Evolutionary conservation across 2,113 vertebrate species (phyloP), one percentile per base, ranked within the genome.

Genomic region (Psilopsiagon aurifrons): DNA sequence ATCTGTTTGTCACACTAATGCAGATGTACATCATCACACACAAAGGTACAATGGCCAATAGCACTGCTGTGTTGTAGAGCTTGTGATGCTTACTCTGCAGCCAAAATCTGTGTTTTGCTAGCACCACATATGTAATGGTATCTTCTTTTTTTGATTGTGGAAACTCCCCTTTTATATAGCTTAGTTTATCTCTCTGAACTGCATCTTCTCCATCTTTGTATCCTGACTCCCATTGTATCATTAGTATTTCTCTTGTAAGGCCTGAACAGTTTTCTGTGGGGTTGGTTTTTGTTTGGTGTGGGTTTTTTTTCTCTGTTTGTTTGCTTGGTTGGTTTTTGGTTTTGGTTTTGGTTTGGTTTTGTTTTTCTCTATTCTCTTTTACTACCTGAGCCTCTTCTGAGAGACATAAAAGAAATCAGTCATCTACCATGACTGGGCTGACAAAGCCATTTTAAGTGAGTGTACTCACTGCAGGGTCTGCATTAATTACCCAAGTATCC

Each of bases 311-410:
- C 13, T 57, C 22, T n/a, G 19, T 33, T n/a, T 54, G 52, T 11
- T 29, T 57, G 55, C 1, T 52, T 52, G 6, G 0, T 59, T 3
- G 6, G 18, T 9, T 57, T 33, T 33, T 1, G 18, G 3, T n/a
- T 57, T n/a, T n/a, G 8, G 9, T n/a, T 59, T n/a, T 23, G 8
- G 9, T n/a, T 59, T n/a, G 15, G 20, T 23, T 35, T 59, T 14
- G 55, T 9, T n/a, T 59, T 59, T 9, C 73, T 43, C n/a, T 86
- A 18, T 18, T 60, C 7, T 71, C 51, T 57, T 64, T 55, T 27
- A 35, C 60, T 76, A 43, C 24, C 4, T 68, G 76, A 77, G 15
- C 47, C n/a, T 43, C 41, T 49, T 83, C 33, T 79, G 41, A 49
- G 46, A 86, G 20, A 37, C 4, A 8, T n/a, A n/a, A 73, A 86